Evolutionary conservation across 1,140 invertebrate species (phyloP).

Genomic region (Polyergus mexicanus): DNA sequence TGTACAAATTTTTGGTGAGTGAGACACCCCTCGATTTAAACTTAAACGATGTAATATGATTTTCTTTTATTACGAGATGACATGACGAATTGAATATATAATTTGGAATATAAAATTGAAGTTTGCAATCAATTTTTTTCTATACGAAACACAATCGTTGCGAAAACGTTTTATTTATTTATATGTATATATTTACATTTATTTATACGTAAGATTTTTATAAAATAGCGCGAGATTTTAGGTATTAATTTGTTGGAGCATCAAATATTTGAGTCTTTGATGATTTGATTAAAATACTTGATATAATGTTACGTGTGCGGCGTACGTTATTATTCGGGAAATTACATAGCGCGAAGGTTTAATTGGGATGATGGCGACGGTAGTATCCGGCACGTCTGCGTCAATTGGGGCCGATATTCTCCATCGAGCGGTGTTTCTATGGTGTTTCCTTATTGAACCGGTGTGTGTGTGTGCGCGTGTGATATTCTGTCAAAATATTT

Average conservation of each 20-base stretch:
- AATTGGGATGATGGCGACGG: constrained; percentile 59
- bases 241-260: not conserved
- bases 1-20: too few relatives aligned
- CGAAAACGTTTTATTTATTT: too few relatives aligned
- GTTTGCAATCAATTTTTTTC: not conserved
- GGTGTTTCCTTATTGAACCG: constrained; percentile 16
- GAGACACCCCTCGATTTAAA: too few relatives aligned
- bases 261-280: constrained; percentile 17
- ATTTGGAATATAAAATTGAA: not conserved
- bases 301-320: constrained; percentile 20
- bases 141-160: too few relatives aligned
- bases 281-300: constrained; percentile 57
- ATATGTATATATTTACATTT: not conserved
- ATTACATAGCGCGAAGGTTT: constrained; percentile 66
- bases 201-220: not conserved
- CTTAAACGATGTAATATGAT: not conserved
- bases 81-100: not conserved
- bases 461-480: too few relatives aligned
- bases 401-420: not conserved
- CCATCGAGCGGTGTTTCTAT: constrained; percentile 13
- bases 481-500: constrained; percentile 62
- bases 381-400: not conserved
- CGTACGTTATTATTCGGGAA: constrained; percentile 67
- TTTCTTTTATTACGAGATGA: not conserved
- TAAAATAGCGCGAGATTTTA: not conserved